Base-by-base conservation (phyloP, 2,797 vertebrate genomes). In the Lateolabrax maculatus region DNA sequence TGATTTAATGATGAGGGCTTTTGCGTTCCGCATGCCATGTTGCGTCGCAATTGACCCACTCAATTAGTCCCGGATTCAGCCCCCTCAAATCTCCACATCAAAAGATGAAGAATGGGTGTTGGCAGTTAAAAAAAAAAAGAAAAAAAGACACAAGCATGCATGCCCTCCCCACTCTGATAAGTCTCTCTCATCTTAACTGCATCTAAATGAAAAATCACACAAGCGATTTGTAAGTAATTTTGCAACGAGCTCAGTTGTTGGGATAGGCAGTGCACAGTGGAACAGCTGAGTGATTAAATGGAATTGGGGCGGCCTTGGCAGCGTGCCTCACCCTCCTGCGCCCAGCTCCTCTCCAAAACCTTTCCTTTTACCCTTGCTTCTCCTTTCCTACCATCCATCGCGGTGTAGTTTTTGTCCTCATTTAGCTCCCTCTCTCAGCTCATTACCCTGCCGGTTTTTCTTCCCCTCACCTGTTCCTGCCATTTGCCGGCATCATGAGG, bases 1-100 rank as follows among this genome's bases (percentile, higher is more conserved):
- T 91, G 86, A 91, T 92, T 93, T 91, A 93, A 93, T 91, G 83
- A 92, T 61, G 58, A 84, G 41, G 79, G 83, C 69, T 82, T 79
- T 84, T n/a, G 70, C 66, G 7, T 73, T 65, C 52, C 31, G 43
- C 66, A 34, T 67, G 72, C 71, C 67, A 60, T 79, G 70, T 80
- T 25, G 48, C 68, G 21, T 84, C 78, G 79, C 83, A 80, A 87
- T 89, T 92, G 90, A 92, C 86, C 91, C 84, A 84, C 81, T 91
- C 88, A 90, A 87, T 89, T 86, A 88, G 71, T 80, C 72, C 41
- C 66, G 52, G 68, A 51, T 77, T 71, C 83, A 80, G 62, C 25
- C 64, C 60, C 57, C 57, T 11, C 12, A 29, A 67, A 70, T 71
- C 58, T 62, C 43, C n/a, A 44, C 75, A 77, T 84, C 62, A 81